phyloP scores from a whole-genome alignment of 2,797 vertebrate species.

The Merluccius polli region DNA sequence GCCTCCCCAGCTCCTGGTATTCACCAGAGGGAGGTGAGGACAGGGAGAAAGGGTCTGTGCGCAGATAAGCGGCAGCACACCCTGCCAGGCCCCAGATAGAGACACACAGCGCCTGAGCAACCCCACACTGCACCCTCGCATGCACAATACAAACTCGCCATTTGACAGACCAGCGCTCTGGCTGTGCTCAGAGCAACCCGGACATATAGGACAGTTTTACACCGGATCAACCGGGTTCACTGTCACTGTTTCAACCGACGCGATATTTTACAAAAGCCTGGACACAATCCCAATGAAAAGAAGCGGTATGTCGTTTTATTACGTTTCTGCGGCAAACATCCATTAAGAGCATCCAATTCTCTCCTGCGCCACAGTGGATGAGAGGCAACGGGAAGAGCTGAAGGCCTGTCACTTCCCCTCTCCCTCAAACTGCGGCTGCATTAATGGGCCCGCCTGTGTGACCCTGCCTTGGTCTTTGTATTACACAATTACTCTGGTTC shows the following conservation, averaged over 20 bases:
- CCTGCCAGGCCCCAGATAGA: conserved; percentile 29
- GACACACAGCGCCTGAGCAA: conserved; percentile 25
- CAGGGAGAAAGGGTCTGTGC: conserved; percentile 9
- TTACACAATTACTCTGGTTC: conserved; percentile 56
- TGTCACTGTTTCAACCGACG: not conserved
- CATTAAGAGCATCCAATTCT: conserved; percentile 11
- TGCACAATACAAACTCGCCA: conserved; percentile 6
- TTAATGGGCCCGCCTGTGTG: conserved; percentile 56
- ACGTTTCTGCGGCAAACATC: too few relatives aligned
- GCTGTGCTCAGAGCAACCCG: conserved; percentile 9
- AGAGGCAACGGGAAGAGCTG: conserved; percentile 36
- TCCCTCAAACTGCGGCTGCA: conserved; percentile 44
- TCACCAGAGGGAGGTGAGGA: not conserved
- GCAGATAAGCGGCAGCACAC: not conserved
- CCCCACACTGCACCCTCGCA: not conserved
- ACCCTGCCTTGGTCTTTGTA: conserved; percentile 49
- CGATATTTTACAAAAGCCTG: not conserved
- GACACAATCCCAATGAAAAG: not conserved
- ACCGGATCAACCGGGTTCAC: not conserved
- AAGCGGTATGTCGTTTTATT: not conserved
- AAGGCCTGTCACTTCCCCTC: conserved; percentile 51
- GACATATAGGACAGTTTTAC: conserved; percentile 39
- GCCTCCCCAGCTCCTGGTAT: conserved; percentile 6
- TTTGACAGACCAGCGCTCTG: conserved; percentile 38
- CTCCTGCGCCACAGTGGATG: conserved; percentile 40